A percentile compares a stretch with the other conserved stretches of the same genome.
Conservation (phyloP, 2,797 vertebrate species). For the Siniperca undulata region DNA sequence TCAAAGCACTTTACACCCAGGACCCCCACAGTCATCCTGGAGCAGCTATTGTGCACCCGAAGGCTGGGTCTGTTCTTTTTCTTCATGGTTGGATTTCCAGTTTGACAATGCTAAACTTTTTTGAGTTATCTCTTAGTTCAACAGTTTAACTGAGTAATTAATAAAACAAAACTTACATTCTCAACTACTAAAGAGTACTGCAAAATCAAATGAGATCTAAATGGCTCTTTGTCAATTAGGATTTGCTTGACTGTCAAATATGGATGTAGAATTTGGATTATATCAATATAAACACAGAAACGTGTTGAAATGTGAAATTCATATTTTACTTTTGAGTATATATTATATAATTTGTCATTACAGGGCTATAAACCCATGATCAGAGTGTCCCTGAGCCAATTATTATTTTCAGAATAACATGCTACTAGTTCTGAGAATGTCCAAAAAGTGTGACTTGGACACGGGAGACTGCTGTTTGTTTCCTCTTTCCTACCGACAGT, state of each 20-base stretch:
- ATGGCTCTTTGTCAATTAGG: background rate
- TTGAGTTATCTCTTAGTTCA: background rate
- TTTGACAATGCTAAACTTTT: conserved; percentile 31
- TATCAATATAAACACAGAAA: background rate
- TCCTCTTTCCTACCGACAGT: too few relatives aligned
- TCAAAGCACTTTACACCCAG: conserved; percentile 71
- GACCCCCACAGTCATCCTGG: conserved; percentile 68
- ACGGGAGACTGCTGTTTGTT: too few relatives aligned
- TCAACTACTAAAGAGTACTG: too few relatives aligned
- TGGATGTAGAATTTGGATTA: background rate
- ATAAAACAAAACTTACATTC: background rate
- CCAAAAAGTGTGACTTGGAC: background rate
- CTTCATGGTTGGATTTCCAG: conserved; percentile 27
- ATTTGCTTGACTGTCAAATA: background rate
- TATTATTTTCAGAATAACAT: background rate
- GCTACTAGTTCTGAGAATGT: background rate
- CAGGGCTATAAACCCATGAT: background rate
- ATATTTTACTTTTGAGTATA: background rate
- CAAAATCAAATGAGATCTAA: background rate
- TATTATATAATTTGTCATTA: background rate
- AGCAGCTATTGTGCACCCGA: conserved; percentile 51
- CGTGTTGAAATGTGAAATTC: background rate
- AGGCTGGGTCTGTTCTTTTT: conserved; percentile 47
- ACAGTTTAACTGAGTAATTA: conserved; percentile 8
- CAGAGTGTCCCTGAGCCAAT: background rate